Percentiles rank a stretch among this genome's conserved stretches.
Evolutionary conservation across 2,888 invertebrate species (phyloP).

Genomic region (Brenthis ino): DNA sequence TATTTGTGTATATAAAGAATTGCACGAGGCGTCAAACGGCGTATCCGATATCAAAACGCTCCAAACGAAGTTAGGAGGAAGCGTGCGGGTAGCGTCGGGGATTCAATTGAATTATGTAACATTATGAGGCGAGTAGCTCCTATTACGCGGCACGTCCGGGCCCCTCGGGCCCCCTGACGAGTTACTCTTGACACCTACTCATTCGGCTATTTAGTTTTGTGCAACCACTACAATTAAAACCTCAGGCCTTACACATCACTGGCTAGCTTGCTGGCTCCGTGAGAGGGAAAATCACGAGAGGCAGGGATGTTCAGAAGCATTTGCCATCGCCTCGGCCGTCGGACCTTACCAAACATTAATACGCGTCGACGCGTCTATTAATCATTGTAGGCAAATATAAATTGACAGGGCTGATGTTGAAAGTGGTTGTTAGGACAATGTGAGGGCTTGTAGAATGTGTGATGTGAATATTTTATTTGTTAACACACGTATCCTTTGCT

Average conservation of each 20-base stretch:
- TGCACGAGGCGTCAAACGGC: slow-evolving; percentile 70
- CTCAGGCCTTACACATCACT: not conserved
- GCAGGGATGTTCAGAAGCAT: slow-evolving; percentile 42
- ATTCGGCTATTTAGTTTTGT: slow-evolving; percentile 65
- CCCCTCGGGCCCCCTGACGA: slow-evolving; percentile 66
- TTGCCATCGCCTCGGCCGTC: slow-evolving; percentile 5
- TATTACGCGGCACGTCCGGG: slow-evolving; percentile 73
- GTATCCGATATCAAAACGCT: slow-evolving; percentile 82
- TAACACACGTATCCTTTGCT: slow-evolving; percentile 28
- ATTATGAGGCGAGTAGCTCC: slow-evolving; percentile 76
- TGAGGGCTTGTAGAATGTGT: slow-evolving; percentile 64
- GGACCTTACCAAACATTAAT: slow-evolving; percentile 42
- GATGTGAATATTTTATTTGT: slow-evolving; percentile 72
- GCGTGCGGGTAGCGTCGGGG: slow-evolving; percentile 80
- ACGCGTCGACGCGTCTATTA: slow-evolving; percentile 59
- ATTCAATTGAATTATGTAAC: slow-evolving; percentile 81
- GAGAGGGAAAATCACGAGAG: slow-evolving; percentile 34
- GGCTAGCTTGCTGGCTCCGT: not conserved
- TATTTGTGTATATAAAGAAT: slow-evolving; percentile 60
- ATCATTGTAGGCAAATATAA: slow-evolving; percentile 76
- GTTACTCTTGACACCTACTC: slow-evolving; percentile 77
- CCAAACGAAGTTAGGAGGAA: slow-evolving; percentile 77
- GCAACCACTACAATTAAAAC: slow-evolving; percentile 41
- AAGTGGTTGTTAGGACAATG: slow-evolving; percentile 73
- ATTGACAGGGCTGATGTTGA: slow-evolving; percentile 71